Conservation (phyloP, 1,140 invertebrate species). For the Babylonia areolata region DNA sequence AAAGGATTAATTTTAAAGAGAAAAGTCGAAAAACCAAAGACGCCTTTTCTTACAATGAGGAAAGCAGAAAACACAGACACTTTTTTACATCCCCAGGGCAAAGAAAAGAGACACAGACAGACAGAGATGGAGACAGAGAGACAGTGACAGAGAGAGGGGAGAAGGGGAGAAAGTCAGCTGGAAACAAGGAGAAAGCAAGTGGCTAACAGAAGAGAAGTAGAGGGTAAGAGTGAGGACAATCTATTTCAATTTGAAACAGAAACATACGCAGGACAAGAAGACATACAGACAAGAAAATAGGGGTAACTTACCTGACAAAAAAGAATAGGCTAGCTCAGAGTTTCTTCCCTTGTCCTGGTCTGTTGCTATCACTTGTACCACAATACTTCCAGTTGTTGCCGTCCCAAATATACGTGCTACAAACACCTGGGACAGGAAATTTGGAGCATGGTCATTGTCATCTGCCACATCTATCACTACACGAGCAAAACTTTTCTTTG, state of each 20-base stretch:
- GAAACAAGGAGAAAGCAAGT: too few relatives aligned
- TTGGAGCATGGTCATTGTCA: conserved; percentile 92
- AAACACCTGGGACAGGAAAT: conserved; percentile 83
- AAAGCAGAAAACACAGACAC: too few relatives aligned
- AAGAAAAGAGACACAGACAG: background rate
- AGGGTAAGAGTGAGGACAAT: too few relatives aligned
- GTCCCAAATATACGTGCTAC: conserved; percentile 71
- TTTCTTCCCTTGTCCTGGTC: conserved; percentile 90
- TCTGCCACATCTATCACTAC: conserved; percentile 89
- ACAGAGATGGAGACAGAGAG: background rate
- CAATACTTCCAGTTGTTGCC: conserved; percentile 70
- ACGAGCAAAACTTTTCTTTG: conserved; percentile 89
- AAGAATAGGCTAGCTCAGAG: conserved; percentile 87
- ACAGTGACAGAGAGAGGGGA: background rate
- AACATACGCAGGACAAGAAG: too few relatives aligned
- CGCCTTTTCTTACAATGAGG: too few relatives aligned
- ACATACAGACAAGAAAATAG: background rate
- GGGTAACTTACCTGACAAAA: conserved; percentile 81
- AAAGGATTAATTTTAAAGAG: too few relatives aligned
- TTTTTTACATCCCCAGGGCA: too few relatives aligned
- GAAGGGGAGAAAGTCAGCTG: background rate
- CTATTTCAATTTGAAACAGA: too few relatives aligned
- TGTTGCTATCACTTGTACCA: conserved; percentile 84
- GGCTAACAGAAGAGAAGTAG: too few relatives aligned
- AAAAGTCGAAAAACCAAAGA: too few relatives aligned